Conservation (phyloP, 2,797 vertebrate genomes). For the Manis crassicaudata region DNA sequence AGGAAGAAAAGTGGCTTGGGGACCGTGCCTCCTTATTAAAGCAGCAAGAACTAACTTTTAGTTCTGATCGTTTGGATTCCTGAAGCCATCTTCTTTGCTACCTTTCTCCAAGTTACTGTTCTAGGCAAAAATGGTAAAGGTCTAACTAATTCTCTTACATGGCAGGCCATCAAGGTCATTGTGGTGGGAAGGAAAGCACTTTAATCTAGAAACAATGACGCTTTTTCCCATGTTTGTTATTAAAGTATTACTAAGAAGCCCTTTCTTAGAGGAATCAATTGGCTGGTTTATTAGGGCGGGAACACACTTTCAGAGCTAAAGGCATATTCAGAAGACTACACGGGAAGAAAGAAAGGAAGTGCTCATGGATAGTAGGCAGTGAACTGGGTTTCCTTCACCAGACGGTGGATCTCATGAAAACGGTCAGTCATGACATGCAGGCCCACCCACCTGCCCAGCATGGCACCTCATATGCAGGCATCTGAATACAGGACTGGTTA, state of each 20-base stretch:
- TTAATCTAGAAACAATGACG: neutral
- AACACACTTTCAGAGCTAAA: neutral
- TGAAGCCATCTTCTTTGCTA: neutral
- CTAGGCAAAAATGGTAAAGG: neutral
- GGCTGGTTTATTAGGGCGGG: neutral
- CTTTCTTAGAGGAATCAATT: neutral
- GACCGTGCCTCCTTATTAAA: neutral
- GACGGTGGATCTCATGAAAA: fast-evolving
- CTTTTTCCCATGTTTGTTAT: fast-evolving
- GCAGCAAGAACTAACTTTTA: neutral
- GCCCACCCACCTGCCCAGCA: fast-evolving
- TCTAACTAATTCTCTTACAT: too few relatives aligned
- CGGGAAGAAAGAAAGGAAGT: neutral
- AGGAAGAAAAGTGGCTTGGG: neutral
- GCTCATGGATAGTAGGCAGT: fast-evolving
- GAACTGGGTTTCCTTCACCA: too few relatives aligned
- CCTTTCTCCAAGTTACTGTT: neutral
- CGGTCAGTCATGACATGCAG: too few relatives aligned
- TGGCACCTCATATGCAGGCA: fast-evolving
- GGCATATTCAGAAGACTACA: neutral
- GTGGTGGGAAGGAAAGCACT: too few relatives aligned
- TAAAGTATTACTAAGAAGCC: neutral
- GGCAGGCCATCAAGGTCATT: too few relatives aligned
- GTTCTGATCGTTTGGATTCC: neutral
- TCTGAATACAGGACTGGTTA: neutral